Conservation (phyloP, 1,140 invertebrate species). For the Bombus fervidus region DNA sequence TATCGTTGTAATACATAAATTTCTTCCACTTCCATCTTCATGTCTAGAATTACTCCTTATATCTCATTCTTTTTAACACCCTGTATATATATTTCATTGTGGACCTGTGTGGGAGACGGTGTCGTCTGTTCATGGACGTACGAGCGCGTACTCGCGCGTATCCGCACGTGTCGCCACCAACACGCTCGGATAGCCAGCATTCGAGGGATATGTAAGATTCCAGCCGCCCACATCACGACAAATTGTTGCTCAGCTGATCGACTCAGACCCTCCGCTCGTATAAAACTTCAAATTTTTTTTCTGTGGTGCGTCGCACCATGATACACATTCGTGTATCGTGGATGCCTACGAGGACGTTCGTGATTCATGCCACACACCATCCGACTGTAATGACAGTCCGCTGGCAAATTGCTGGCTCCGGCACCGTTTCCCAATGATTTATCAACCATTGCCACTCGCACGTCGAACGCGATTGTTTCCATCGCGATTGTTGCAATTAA, state of each 20-base stretch:
- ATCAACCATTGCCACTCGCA: slow-evolving; percentile 58
- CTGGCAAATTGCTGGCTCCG: slow-evolving; percentile 62
- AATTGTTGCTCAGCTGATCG: slow-evolving; percentile 69
- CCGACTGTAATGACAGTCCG: slow-evolving; percentile 58
- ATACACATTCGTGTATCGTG: slow-evolving; percentile 48
- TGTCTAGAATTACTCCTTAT: no score
- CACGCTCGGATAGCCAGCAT: slow-evolving; percentile 18
- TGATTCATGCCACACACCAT: slow-evolving; percentile 58
- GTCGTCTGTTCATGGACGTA: not conserved
- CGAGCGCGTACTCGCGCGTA: not conserved
- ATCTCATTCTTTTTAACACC: not conserved
- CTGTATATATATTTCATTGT: not conserved
- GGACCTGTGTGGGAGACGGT: not conserved
- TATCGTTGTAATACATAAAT: no score
- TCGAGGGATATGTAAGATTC: slow-evolving; percentile 69
- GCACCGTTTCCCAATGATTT: slow-evolving; percentile 59
- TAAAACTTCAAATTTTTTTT: slow-evolving; percentile 53
- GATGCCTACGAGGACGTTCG: not conserved
- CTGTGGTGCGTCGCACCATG: not conserved
- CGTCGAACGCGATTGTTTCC: slow-evolving; percentile 43
- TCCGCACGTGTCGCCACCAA: slow-evolving; percentile 44
- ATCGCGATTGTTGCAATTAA: slow-evolving; percentile 17
- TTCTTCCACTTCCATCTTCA: no score
- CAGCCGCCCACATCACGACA: slow-evolving; percentile 66
- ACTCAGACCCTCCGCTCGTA: slow-evolving; percentile 1